Evolutionary conservation across 2,888 invertebrate genomes (phyloP).

Genomic region (Campoplex capitator): DNA sequence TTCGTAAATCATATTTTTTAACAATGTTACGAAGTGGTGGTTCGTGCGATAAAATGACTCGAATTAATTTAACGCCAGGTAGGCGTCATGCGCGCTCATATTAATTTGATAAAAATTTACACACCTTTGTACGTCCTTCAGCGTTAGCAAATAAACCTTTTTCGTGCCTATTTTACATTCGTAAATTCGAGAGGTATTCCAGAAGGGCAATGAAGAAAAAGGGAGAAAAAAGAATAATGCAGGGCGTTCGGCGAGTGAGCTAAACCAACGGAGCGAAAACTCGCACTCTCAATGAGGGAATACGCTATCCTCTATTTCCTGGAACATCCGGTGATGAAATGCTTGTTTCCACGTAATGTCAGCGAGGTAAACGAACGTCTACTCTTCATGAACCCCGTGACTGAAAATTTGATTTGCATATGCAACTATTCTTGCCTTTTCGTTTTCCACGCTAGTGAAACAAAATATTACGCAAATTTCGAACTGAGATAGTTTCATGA

Average conservation of each 20-base stretch:
- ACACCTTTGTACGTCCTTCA: neutral
- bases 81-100: neutral
- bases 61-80: neutral
- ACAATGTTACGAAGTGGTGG: neutral
- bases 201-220: slow-evolving; percentile 3
- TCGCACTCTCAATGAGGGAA: slow-evolving; percentile 33
- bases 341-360: slow-evolving; percentile 42
- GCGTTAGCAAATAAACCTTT: neutral
- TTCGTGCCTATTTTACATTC: slow-evolving; percentile 9
- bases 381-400: slow-evolving; percentile 9
- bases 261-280: slow-evolving; percentile 37
- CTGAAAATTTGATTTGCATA: slow-evolving; percentile 56
- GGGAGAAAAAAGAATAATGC: slow-evolving; percentile 8
- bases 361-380: slow-evolving; percentile 31
- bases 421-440: slow-evolving; percentile 39
- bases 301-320: slow-evolving; percentile 31
- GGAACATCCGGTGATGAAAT: slow-evolving; percentile 48
- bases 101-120: slow-evolving; percentile 29
- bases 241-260: slow-evolving; percentile 7
- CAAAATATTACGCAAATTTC: slow-evolving; percentile 23
- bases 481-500: neutral
- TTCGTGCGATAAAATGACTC: neutral
- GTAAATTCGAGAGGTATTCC: neutral
- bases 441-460: slow-evolving; percentile 9
- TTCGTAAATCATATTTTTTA: neutral